A percentile compares a stretch with the other conserved stretches of the same genome.
phyloP scores from a whole-genome alignment of 1,140 invertebrate species.

The Xylocopa sonorina region DNA sequence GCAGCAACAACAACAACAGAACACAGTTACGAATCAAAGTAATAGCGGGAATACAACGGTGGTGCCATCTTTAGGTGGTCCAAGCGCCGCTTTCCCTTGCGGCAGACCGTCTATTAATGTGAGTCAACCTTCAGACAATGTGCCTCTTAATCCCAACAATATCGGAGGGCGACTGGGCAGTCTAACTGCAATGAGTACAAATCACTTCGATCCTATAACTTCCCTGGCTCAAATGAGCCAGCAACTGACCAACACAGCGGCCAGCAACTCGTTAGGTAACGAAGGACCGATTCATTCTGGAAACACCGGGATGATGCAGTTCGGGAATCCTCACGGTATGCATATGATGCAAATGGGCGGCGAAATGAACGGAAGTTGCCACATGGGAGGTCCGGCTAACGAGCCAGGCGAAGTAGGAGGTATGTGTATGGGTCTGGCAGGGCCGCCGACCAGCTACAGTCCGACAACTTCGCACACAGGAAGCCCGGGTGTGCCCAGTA shows the following conservation, averaged over 20 bases:
- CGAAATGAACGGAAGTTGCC: constrained; percentile 80
- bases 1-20: constrained; percentile 55
- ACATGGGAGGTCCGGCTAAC: constrained; percentile 71
- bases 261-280: constrained; percentile 83
- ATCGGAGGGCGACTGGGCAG: constrained; percentile 82
- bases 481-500: constrained; percentile 77
- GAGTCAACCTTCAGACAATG: constrained; percentile 87
- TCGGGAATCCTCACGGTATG: constrained; percentile 79
- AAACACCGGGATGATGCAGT: constrained; percentile 83
- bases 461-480: constrained; percentile 78
- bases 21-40: constrained; percentile 67
- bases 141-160: constrained; percentile 91
- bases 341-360: constrained; percentile 83
- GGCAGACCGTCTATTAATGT: constrained; percentile 75
- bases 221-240: constrained; percentile 97
- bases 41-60: constrained; percentile 62
- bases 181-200: constrained; percentile 83
- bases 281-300: constrained; percentile 80
- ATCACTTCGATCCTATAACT: constrained; percentile 94
- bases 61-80: constrained; percentile 68
- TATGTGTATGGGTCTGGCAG: constrained; percentile 82
- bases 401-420: constrained; percentile 81
- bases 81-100: constrained; percentile 72
- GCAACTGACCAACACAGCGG: constrained; percentile 90
- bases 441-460: constrained; percentile 79